Base-by-base conservation (phyloP, 2,797 vertebrate genomes). In the Podargus strigoides region DNA sequence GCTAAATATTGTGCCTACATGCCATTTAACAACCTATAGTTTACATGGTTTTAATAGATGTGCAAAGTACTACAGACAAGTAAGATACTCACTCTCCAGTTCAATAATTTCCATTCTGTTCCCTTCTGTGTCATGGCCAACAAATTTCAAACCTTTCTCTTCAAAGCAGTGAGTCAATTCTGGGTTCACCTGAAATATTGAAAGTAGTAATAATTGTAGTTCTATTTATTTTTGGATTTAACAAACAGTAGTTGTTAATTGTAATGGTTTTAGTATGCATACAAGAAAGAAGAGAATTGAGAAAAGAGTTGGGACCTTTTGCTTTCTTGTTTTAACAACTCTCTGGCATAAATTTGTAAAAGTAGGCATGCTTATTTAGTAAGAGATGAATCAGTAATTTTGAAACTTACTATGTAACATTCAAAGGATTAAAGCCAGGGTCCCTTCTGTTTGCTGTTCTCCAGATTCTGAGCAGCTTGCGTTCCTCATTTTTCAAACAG, bases 91-190 rank as follows among this genome's bases (percentile, higher is more conserved):
- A 98, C 98, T 95, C 87, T 98, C 89, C 83, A 98, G 88, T 93
- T 98, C 98, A 94, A 98, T 96, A 55, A 98, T 96, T 94, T 98
- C 98, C 98, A 98, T 98, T 82, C 98, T 97, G 85, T 97, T 97
- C 47, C 97, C 98, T 90, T 98, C 97, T 0, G 91, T 97, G 96
- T 98, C 97, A 77, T 97, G 97, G 76, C 98, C 98, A 91, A 98
- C 97, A 95, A 98, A 98, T 85, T 88, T 96, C 85, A 98, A 97
- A 86, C 98, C 98, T 77, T 97, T 97, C 79, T 98, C 95, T 96
- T 98, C 98, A 96, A 98, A 98, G 79, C 94, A 95, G 26, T 87
- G 91, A 93, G 94, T 96, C 85, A 98, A 41, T 60, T 97, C 96
- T 49, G 98, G 98, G 84, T 98, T 98, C 90, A 98, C 98, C 98